Evolutionary conservation across 2,113 vertebrate species (phyloP), one percentile per base, ranked within the genome.

Genomic region (Elgaria multicarinata): DNA sequence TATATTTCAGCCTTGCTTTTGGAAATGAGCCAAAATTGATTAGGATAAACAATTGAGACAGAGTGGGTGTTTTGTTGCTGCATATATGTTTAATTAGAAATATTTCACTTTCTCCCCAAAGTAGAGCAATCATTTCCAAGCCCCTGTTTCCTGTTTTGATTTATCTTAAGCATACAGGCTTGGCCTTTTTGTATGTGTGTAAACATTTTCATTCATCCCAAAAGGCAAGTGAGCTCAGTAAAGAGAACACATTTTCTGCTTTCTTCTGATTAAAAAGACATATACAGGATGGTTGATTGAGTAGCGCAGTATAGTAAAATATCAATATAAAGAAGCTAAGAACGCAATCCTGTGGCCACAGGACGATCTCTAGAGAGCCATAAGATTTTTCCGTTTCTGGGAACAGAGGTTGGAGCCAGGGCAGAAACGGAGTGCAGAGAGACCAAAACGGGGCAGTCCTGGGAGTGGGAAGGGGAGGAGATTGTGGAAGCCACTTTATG

Each of bases 31-130:
- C 84, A 79, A 50, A 28, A 31, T 77, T 77, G 74, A 87, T 44
- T 55, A n/a, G 67, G 31, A 64, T 53, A 28, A 85, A 39, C 46
- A 24, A 24, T 72, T 80, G 77, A 72, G 77, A 53, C 66, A 36
- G 22, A 74, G 71, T 26, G 10, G 6, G 82, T 39, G 77, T 64
- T 33, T 80, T 90, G 22, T 75, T 80, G 53, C 31, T n/a, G 66
- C 44, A 46, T 14, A 44, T 88, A 42, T 42, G 26, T 58, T 81
- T 88, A 58, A 80, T 80, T 88, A 71, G 72, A 88, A 88, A 88
- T 77, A 33, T 78, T 78, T 77, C 20, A n/a, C 36, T 87, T 66
- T 42, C 75, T 66, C 6, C 42, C 42, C 86, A 77, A 55, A 72
- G 26, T 13, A 13, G 76, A 80, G n/a, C 5, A 67, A 62, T 44